phyloP scores from a whole-genome alignment of 1,140 invertebrate species.

The Teleogryllus occipitalis region DNA sequence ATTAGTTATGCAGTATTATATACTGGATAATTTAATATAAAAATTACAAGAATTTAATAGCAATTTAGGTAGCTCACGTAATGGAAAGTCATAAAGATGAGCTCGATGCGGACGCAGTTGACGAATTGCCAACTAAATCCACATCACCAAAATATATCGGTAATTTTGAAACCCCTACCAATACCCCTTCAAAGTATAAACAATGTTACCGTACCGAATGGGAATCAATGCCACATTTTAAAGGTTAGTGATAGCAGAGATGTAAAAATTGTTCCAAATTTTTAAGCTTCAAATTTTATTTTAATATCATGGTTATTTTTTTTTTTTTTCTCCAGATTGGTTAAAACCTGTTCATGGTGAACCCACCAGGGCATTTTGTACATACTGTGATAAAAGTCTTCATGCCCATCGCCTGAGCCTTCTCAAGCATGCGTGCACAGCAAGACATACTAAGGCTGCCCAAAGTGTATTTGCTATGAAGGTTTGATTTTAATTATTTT shows the following conservation, averaged over 20 bases:
- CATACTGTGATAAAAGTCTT: constrained; percentile 48
- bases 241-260: not conserved
- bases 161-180: not conserved
- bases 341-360: constrained; percentile 41
- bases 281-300: not conserved
- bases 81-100: not conserved
- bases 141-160: not conserved
- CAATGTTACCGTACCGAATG: constrained; percentile 3
- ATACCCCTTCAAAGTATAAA: not conserved
- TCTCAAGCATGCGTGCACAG: constrained; percentile 48
- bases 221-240: not conserved
- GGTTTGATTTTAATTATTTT: constrained; percentile 12
- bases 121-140: not conserved
- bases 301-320: not conserved
- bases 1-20: not conserved
- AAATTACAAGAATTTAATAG: no score
- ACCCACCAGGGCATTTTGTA: constrained; percentile 46
- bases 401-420: constrained; percentile 50
- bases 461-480: constrained; percentile 30
- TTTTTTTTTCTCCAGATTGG: constrained; percentile 38
- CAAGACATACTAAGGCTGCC: constrained; percentile 36
- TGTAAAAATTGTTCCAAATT: not conserved
- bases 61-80: not conserved
- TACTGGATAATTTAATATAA: no score
- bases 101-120: not conserved